phyloP scores from a whole-genome alignment of 2,113 vertebrate genomes.

The Typhlomys cinereus region DNA sequence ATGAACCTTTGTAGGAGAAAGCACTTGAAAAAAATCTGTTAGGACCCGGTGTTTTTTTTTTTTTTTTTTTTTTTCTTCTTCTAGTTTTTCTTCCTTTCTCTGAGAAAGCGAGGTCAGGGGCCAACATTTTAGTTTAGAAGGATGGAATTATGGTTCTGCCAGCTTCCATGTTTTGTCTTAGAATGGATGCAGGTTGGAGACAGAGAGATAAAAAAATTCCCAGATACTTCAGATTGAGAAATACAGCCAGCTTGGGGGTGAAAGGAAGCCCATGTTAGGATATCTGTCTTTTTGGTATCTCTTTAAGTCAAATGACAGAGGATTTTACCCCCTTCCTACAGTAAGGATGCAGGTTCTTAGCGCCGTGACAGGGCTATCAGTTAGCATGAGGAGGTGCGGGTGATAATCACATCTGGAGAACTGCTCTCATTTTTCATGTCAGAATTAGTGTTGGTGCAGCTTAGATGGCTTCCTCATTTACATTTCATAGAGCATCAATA shows the following conservation, averaged over 20 bases:
- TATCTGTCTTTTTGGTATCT: background rate
- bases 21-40: background rate
- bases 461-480: conserved; percentile 28
- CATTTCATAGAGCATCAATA: background rate
- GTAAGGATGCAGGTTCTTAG: background rate
- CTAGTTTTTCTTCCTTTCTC: too few species aligned
- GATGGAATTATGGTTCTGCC: background rate
- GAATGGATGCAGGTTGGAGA: background rate
- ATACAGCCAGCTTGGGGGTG: background rate
- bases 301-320: background rate
- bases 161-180: background rate
- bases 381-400: background rate
- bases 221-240: background rate
- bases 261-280: background rate
- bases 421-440: conserved; percentile 50
- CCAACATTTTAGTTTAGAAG: background rate
- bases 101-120: background rate
- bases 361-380: background rate
- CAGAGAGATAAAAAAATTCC: background rate
- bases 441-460: conserved; percentile 28
- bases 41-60: background rate
- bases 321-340: background rate
- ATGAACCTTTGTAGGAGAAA: background rate
- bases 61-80: background rate
- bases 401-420: background rate